A percentile compares a stretch with the other conserved stretches of the same genome.
These are phyloP conservation scores for Polyommatus icarus DNA, from an alignment of 2,888 invertebrate genomes.

Conservation along the genomic window DNA sequence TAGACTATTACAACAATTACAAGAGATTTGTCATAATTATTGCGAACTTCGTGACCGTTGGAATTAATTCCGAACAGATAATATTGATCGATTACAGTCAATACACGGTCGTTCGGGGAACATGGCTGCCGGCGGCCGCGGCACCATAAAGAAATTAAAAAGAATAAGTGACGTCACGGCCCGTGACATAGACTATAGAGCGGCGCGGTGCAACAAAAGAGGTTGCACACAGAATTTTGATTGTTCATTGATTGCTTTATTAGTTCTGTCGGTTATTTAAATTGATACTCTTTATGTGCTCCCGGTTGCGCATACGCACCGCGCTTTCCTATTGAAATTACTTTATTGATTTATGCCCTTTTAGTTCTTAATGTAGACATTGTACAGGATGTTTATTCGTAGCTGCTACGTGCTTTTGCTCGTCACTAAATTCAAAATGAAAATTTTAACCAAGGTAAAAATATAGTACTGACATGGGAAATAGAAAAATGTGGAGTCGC, in stretches of 20 bases:
- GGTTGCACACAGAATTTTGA: constrained; percentile 56
- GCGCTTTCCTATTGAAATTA: constrained; percentile 2
- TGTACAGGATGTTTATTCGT: background rate
- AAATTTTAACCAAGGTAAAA: no score
- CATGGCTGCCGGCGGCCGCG: constrained; percentile 48
- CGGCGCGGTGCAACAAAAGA: constrained; percentile 43
- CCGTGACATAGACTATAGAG: constrained; percentile 43
- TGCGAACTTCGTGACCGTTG: constrained; percentile 25
- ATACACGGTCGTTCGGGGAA: constrained; percentile 54
- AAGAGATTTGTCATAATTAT: constrained; percentile 17
- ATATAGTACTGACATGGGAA: no score
- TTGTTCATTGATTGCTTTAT: constrained; percentile 58
- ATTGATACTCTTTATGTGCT: constrained; percentile 43
- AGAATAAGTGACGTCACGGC: constrained; percentile 63
- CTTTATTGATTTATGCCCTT: background rate
- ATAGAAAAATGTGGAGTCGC: no score
- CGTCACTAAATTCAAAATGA: background rate
- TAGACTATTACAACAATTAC: no score
- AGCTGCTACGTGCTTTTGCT: background rate
- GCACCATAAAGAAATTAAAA: constrained; percentile 68
- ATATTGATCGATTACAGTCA: constrained; percentile 27
- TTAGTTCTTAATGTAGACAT: no score
- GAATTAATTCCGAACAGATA: constrained; percentile 22
- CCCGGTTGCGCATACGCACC: constrained; percentile 29
- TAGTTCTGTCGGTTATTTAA: constrained; percentile 47